phyloP scores from a whole-genome alignment of 1,140 invertebrate species.

The Drosophila littoralis region DNA sequence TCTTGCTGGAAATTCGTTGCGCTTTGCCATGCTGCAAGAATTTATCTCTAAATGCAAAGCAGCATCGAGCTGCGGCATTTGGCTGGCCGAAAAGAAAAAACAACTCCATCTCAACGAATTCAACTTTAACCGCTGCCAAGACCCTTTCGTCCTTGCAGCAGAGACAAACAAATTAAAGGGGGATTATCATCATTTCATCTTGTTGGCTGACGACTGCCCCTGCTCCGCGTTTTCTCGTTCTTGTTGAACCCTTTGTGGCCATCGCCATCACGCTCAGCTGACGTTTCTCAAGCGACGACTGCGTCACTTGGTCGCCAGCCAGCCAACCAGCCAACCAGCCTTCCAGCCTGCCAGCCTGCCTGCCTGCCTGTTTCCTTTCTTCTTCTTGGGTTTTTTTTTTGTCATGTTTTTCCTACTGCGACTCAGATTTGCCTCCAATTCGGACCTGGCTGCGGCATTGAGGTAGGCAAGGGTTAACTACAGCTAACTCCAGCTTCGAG shows the following conservation, averaged over 20 bases:
- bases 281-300: conserved; percentile 61
- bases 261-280: conserved; percentile 61
- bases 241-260: conserved; percentile 52
- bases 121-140: conserved; percentile 18
- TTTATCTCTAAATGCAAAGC: conserved; percentile 45
- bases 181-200: conserved; percentile 64
- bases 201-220: conserved; percentile 27
- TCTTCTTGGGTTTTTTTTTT: conserved; percentile 12
- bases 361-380: conserved; percentile 7
- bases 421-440: conserved; percentile 71
- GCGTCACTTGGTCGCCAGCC: conserved; percentile 45
- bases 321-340: neutral
- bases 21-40: conserved; percentile 16
- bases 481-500: conserved; percentile 28
- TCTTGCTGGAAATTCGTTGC: conserved; percentile 23
- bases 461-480: conserved; percentile 77
- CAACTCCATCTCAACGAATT: conserved; percentile 11
- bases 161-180: conserved; percentile 61
- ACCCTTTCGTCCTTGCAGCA: conserved; percentile 53
- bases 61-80: conserved; percentile 33
- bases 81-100: conserved; percentile 3
- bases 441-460: conserved; percentile 59
- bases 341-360: conserved; percentile 4
- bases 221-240: neutral
- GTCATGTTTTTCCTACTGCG: conserved; percentile 35